These are phyloP conservation scores for Maccullochella peelii DNA, from an alignment of 2,113 vertebrate species.

Conservation along the genomic window DNA sequence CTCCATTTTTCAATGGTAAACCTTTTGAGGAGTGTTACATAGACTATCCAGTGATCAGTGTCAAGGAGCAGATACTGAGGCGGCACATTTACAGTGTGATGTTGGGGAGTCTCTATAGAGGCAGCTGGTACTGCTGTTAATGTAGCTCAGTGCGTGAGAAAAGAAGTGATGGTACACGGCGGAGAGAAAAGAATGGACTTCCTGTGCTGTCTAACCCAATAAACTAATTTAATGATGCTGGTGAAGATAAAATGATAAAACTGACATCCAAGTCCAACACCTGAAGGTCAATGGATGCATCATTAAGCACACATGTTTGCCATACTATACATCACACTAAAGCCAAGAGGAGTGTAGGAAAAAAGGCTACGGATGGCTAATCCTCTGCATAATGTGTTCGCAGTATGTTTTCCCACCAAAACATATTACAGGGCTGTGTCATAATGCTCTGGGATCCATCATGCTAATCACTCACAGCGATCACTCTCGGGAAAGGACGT, in stretches of 20 bases:
- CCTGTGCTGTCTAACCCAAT: conserved; percentile 44
- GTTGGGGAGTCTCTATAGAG: conserved; percentile 35
- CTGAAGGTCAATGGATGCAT: conserved; percentile 71
- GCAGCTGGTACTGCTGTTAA: conserved; percentile 27
- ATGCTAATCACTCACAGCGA: conserved; percentile 57
- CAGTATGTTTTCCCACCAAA: conserved; percentile 56
- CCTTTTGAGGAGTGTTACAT: conserved; percentile 5
- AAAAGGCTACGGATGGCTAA: conserved; percentile 31
- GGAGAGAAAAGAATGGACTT: conserved; percentile 58
- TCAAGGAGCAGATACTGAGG: conserved; percentile 23
- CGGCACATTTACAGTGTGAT: conserved; percentile 1
- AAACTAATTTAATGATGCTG: conserved; percentile 62
- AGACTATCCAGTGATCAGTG: conserved; percentile 11
- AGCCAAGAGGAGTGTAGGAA: conserved; percentile 10
- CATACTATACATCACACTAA: conserved; percentile 59
- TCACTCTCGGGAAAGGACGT: conserved; percentile 54
- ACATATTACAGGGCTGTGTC: conserved; percentile 50
- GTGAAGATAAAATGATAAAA: conserved; percentile 64
- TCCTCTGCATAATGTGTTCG: conserved; percentile 56
- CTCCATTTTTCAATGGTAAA: background rate
- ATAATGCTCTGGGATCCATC: conserved; percentile 52
- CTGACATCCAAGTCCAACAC: conserved; percentile 56
- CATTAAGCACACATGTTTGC: conserved; percentile 22
- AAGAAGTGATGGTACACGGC: conserved; percentile 22
- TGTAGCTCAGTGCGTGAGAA: background rate